A percentile compares a stretch with the other conserved stretches of the same genome.
phyloP scores from a whole-genome alignment of 2,797 vertebrate species.

The Leuciscus waleckii region DNA sequence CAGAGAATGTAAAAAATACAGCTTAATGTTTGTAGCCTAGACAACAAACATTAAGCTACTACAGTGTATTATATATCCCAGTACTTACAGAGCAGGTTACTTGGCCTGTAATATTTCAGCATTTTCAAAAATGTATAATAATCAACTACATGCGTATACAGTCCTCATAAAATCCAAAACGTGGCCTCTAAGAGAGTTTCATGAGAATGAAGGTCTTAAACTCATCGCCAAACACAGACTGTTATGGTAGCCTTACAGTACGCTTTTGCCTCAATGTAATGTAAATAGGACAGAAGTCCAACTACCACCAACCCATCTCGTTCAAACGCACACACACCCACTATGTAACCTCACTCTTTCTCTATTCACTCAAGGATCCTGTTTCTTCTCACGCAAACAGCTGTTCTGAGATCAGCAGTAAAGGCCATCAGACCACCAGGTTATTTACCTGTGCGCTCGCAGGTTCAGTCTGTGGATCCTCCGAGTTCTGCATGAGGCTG shows the following conservation, averaged over 20 bases:
- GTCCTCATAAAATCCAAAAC: constrained; percentile 18
- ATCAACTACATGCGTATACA: constrained; percentile 50
- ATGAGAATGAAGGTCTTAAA: not conserved
- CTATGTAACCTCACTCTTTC: not conserved
- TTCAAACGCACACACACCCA: not conserved
- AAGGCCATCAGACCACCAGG: not conserved
- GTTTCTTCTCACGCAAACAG: not conserved
- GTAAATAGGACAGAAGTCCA: not conserved
- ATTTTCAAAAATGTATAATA: constrained; percentile 50
- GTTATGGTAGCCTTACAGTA: not conserved
- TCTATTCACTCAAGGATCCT: not conserved
- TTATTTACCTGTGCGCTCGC: not conserved
- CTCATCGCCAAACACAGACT: not conserved
- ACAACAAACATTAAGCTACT: not conserved
- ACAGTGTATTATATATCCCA: not conserved
- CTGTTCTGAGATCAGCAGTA: constrained; percentile 2
- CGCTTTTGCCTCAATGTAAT: not conserved
- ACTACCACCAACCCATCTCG: not conserved
- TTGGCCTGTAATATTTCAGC: constrained; percentile 62
- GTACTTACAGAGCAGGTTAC: constrained; percentile 65
- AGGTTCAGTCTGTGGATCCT: not conserved
- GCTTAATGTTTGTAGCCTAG: not conserved
- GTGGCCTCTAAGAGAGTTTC: not conserved
- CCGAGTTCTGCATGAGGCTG: constrained; percentile 1
- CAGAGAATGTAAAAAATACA: not conserved